Base-by-base conservation (phyloP, 1,140 invertebrate genomes). In the Euborellia annulipes region DNA sequence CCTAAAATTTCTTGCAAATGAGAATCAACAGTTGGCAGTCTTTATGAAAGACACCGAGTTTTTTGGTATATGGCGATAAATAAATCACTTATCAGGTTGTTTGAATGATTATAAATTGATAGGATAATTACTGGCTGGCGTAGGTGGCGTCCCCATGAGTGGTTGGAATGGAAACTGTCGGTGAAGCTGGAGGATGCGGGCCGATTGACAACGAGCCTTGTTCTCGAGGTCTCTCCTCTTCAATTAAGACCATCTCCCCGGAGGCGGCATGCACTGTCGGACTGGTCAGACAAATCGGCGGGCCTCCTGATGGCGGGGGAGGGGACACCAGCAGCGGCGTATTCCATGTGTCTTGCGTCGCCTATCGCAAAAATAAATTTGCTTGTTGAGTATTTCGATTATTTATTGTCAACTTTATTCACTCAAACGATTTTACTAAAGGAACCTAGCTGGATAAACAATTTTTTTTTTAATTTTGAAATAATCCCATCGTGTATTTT, bases 221-320 rank as follows among this genome's bases (percentile, higher is more conserved):
- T 27, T 4, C 4, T 6, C 4, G 4, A 4, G 23, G 11, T 27
- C 23, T 22, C 16, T 79, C 81, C 54, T 82, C 79, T 65, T 85
- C 81, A 44, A 85, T 80, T 19, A 85, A 64, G 46, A 79, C 67
- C 27, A 73, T 66, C 54, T 75, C 71, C n/a, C 60, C 62, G 27
- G 62, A 60, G n/a, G 60, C 58, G 47, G 65, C 54, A 55, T 71
- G 71, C n/a, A 72, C 60, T 18, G 69, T 70, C 3, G 68, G 68
- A 39, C 62, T 66, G 13, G 55, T 58, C 19, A 58, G 43, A 47
- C 58, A 62, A 22, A 52, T 60, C 21, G 56, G 53, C n/a, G 55
- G 55, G 22, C 57, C 62, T 19, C 52, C 60, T 21, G 56, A 54
- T 18, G 53, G 54, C 27, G 53, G 58, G 42, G 58, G 59, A 43